A percentile compares a stretch with the other conserved stretches of the same genome.
Conservation (phyloP, 2,797 vertebrate species). For the Myotis pilosus region DNA sequence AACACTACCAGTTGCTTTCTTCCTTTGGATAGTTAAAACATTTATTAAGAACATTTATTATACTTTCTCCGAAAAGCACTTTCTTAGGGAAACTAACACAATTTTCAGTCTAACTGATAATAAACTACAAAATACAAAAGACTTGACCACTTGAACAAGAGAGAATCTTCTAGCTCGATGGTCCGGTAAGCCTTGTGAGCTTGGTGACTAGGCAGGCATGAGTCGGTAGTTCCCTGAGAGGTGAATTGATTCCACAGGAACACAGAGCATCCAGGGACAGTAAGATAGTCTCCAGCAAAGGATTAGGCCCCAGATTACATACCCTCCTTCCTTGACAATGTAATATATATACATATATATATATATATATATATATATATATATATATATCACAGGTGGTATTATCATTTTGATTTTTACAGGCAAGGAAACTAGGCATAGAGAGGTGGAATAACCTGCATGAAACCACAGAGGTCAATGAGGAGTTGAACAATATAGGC, state of each 20-base stretch:
- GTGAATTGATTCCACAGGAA: neutral
- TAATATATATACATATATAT: too few species aligned
- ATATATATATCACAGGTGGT: neutral
- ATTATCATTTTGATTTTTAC: neutral
- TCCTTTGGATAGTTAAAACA: slow-evolving; percentile 26
- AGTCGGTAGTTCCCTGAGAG: neutral
- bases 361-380: too few species aligned
- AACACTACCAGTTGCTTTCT: neutral
- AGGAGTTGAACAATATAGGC: neutral
- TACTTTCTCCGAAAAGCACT: neutral
- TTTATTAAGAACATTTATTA: neutral
- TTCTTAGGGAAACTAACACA: neutral
- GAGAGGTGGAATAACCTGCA: neutral
- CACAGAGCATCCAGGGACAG: neutral
- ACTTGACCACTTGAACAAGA: neutral
- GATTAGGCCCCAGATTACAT: neutral
- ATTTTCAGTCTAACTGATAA: neutral
- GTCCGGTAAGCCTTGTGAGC: neutral
- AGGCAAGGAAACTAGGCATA: slow-evolving; percentile 8
- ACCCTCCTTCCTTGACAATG: neutral
- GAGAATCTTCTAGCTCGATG: neutral
- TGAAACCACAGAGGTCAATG: neutral
- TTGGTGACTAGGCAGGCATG: neutral
- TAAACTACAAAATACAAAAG: neutral
- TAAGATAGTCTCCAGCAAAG: neutral